A percentile compares a stretch with the other conserved stretches of the same genome.
These are phyloP conservation scores for Darevskia mixta DNA, from an alignment of 2,797 vertebrate species.

Conservation along the genomic window DNA sequence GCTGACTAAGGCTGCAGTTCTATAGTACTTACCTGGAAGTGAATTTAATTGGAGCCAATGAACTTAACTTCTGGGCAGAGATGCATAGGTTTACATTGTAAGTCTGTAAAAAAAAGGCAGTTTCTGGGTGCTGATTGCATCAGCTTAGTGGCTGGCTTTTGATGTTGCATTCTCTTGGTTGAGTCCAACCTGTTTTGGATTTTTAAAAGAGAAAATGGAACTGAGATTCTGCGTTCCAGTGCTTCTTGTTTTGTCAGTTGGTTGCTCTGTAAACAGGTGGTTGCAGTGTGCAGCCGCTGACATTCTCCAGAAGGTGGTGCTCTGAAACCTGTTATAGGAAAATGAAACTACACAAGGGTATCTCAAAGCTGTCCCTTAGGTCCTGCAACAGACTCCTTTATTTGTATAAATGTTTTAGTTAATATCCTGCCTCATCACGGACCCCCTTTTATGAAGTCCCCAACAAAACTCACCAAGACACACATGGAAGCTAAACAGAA, in stretches of 20 bases:
- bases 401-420: neutral
- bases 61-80: neutral
- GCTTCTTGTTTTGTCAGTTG: neutral
- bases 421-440: neutral
- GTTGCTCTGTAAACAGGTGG: neutral
- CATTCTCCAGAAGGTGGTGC: constrained; percentile 36
- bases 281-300: neutral
- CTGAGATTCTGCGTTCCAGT: neutral
- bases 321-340: constrained; percentile 18
- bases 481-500: neutral
- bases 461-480: neutral
- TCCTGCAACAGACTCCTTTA: neutral
- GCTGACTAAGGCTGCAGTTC: neutral
- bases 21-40: neutral
- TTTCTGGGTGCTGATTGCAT: neutral
- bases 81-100: neutral
- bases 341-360: neutral
- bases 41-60: neutral
- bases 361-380: neutral
- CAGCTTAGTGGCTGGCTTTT: neutral
- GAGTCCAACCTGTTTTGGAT: neutral
- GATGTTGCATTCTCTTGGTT: neutral
- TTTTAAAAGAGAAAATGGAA: neutral
- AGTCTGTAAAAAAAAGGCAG: neutral
- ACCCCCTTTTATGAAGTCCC: too few relatives aligned